Evolutionary conservation across 2,113 vertebrate genomes (phyloP), one percentile per base, ranked within the genome.

Genomic region (Cavia porcellus): DNA sequence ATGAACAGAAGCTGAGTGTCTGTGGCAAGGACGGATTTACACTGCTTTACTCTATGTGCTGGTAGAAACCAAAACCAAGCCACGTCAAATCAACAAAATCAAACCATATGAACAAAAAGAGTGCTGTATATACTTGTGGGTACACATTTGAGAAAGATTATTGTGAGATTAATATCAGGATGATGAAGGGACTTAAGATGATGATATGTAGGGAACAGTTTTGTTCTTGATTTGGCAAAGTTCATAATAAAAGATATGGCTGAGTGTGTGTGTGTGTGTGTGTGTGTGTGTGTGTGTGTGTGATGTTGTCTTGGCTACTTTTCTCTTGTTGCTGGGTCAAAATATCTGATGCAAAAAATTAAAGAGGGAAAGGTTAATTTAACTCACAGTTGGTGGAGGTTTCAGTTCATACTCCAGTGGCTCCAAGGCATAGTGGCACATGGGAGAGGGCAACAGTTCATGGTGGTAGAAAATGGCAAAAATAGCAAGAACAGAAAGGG

Each of bases 151-250:
- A 86, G 62, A 42, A 66, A 50, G 22, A 38, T 50, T 28, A 0
- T 32, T 50, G 22, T 42, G 32, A 61, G 25, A 61, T 42, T 4
- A 30, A 38, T 88, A 74, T 25, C 45, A 42, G 45, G 50, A 3
- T 61, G 28, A 5, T 45, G 66, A 68, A 52, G 89, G 72, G 28
- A 70, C 32, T 82, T 47, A 47, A 25, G 88, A 61, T 38, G 32
- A 12, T 42, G 79, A 85, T 25, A 38, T 17, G 24, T 15, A 52
- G 62, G 55, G 80, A 59, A 38, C 52, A 35, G 13, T 38, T 35
- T 83, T 82, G 50, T 19, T 75, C 30, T 88, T 62, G 15, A 64
- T 75, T 92, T 92, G 79, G 42, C 84, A 92, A 89, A 50, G 64
- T 92, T 85, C 68, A 84, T 35, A 59, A 80, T 85, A 59, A 96